A percentile compares a stretch with the other conserved stretches of the same genome.
Conservation (phyloP, 2,113 vertebrate genomes). For the Cebus imitator region DNA sequence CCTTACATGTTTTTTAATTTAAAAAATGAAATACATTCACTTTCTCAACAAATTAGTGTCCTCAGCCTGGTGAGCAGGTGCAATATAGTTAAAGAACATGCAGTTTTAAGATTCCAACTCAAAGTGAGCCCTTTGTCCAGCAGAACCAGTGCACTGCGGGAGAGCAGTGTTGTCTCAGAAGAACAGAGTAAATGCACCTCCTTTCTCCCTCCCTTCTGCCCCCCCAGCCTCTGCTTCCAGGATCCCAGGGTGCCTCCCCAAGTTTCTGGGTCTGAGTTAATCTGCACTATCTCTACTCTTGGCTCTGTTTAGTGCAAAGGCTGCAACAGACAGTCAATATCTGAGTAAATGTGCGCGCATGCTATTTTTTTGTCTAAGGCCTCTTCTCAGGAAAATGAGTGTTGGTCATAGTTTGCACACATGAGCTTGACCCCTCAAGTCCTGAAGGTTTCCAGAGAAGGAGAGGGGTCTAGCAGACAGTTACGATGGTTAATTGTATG, state of each 20-base stretch:
- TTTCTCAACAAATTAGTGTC: not conserved
- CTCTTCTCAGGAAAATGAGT: not conserved
- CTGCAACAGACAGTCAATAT: not conserved
- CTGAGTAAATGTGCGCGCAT: not conserved
- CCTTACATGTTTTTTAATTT: not conserved
- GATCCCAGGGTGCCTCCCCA: not conserved
- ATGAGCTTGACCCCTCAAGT: not conserved
- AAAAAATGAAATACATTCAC: not conserved
- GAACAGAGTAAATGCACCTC: not conserved
- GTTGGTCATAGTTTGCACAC: not conserved
- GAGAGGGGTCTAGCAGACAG: accelerated
- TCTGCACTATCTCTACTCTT: not conserved
- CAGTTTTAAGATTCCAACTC: not conserved
- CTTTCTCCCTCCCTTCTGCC: not conserved
- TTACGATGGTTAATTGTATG: not conserved
- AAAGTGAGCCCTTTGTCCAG: not conserved
- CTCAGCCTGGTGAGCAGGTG: not conserved
- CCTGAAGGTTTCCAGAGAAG: not conserved
- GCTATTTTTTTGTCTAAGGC: not conserved
- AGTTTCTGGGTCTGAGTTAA: not conserved
- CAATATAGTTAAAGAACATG: too few relatives aligned
- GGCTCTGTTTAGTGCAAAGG: not conserved
- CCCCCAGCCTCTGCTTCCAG: not conserved
- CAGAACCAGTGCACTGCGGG: not conserved
- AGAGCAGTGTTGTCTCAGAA: accelerated